A percentile compares a stretch with the other conserved stretches of the same genome.
These are phyloP conservation scores for Megathymus violae DNA, from an alignment of 1,140 invertebrate species.

Conservation along the genomic window DNA sequence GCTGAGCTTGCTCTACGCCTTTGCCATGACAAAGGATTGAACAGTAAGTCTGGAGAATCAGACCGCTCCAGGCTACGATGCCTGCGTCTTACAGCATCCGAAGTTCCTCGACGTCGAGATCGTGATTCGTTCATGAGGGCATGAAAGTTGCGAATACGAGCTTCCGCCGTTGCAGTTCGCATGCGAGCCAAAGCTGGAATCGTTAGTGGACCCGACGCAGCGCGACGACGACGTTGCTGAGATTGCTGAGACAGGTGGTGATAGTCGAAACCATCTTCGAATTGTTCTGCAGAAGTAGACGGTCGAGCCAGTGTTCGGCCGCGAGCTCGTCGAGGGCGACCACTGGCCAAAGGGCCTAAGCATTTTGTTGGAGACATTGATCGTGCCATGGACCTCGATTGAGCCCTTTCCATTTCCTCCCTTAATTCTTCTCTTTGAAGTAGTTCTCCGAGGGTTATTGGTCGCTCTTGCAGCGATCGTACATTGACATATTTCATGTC, in stretches of 20 bases:
- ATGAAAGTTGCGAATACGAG: slow-evolving; percentile 9
- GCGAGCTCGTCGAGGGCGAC: slow-evolving; percentile 8
- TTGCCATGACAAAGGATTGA: slow-evolving; percentile 1
- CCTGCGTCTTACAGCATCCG: neutral
- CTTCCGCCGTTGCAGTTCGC: neutral
- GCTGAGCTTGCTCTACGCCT: neutral
- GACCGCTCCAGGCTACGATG: neutral
- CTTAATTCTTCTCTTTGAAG: slow-evolving; percentile 3
- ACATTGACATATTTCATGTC: neutral
- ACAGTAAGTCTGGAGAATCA: neutral
- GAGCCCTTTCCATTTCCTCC: neutral
- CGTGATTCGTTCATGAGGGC: neutral
- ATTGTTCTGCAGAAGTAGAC: neutral
- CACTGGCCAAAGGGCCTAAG: slow-evolving; percentile 6
- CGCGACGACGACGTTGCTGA: slow-evolving; percentile 1
- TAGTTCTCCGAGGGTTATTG: slow-evolving; percentile 21
- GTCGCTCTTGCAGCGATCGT: neutral
- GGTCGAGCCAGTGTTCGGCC: slow-evolving; percentile 7
- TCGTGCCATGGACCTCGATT: neutral
- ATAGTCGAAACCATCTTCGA: neutral
- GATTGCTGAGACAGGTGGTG: neutral
- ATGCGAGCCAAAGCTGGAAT: slow-evolving; percentile 4
- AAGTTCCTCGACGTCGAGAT: slow-evolving; percentile 1
- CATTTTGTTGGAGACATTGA: slow-evolving; percentile 9
- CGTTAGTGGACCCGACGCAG: neutral